Percentiles rank a stretch among this genome's conserved stretches.
phyloP scores from a whole-genome alignment of 92 coral and sea anemone species.

The Phymanthus crucifer region DNA sequence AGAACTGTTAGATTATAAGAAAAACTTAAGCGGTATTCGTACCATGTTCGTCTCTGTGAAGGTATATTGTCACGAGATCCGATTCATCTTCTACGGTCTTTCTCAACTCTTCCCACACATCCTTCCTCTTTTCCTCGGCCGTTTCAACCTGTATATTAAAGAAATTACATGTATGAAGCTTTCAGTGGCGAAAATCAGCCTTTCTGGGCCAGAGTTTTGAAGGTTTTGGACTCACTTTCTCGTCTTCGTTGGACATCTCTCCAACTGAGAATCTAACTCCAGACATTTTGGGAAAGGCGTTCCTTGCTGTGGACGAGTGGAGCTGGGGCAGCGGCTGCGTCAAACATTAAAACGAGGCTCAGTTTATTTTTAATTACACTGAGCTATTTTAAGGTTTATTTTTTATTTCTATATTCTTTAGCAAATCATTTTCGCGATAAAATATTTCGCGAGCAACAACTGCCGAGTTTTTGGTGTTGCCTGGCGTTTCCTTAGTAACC shows the following conservation, averaged over 20 bases:
- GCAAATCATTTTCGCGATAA: background rate
- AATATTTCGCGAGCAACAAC: background rate
- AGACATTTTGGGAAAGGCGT: conserved; percentile 13
- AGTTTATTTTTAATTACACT: background rate
- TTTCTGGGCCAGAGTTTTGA: background rate
- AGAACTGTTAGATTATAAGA: background rate
- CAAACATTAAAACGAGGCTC: conserved; percentile 26
- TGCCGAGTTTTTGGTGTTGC: too few species aligned
- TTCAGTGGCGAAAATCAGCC: background rate
- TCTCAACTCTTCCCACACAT: conserved; percentile 59
- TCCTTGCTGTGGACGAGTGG: background rate
- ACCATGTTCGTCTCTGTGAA: conserved; percentile 64
- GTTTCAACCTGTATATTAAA: conserved; percentile 19
- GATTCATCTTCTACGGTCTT: conserved; percentile 37
- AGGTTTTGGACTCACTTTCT: background rate
- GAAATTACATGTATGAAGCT: background rate
- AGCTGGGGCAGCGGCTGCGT: conserved; percentile 6
- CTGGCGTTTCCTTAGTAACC: background rate
- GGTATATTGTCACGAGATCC: conserved; percentile 54
- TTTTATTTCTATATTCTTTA: background rate
- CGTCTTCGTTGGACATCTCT: conserved; percentile 6
- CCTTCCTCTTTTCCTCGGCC: conserved; percentile 27
- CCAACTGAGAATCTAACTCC: background rate
- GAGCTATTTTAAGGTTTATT: background rate
- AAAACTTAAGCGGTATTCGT: background rate